Base-by-base conservation (phyloP, 2,113 vertebrate species). In the Callaeas wilsoni region DNA sequence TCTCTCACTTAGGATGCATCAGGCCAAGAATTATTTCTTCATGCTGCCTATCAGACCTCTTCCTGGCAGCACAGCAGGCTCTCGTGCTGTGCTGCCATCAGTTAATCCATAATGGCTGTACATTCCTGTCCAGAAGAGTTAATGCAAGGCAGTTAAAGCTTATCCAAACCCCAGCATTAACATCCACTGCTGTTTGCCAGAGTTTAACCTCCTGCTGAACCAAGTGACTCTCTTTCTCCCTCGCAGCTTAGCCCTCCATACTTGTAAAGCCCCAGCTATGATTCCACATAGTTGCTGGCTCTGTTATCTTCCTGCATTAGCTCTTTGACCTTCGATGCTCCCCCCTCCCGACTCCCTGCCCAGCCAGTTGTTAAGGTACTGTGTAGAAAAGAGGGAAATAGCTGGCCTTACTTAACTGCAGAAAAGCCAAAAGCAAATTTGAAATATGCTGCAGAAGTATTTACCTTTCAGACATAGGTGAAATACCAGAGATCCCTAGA, bases 401-500 rank as follows among this genome's bases (percentile, higher is more conserved):
- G 29, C 29, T 69, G 22, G 16, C 46, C 53, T 82, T 89, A 94
- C 35, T 79, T 37, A 90, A 81, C 23, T 70, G 69, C 69, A 83
- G 79, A 63, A 83, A 79, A 94, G 85, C 73, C 46, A 76, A 67
- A 80, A 90, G n/a, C 41, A 49, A 88, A 67, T 73, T 77, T 71
- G 2, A 93, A 95, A 91, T 96, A 88, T 29, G 26, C 74, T 80
- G 75, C 8, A 83, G 25, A 97, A 88, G 26, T 94, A 97, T 95
- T 85, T 98, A 98, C 98, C 98, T 98, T 95, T 97, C 98, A 96
- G 92, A 71, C 30, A 88, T 8, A 94, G 92, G 84, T 95, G 96
- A 89, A 96, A 95, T 70, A 78, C 44, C 85, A 93, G 95, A 77
- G 77, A 91, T 96, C 75, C 79, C 95, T 92, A 96, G 57, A 90